Evolutionary conservation across 2,888 invertebrate genomes (phyloP).

Genomic region (Rhodophaea formosa): DNA sequence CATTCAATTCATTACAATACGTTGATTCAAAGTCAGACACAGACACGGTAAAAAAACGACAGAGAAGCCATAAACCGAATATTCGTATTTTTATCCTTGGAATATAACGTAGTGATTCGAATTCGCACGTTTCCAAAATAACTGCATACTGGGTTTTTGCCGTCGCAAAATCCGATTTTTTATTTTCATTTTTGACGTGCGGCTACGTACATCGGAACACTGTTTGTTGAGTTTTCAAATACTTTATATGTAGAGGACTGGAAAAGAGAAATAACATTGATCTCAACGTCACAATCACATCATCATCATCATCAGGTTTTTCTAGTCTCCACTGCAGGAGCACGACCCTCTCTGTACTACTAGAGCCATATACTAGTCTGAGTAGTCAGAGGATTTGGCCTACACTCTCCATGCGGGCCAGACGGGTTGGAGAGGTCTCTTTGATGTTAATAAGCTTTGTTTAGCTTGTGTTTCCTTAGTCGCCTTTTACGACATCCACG

Average conservation of each 20-base stretch:
- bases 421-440: too few species aligned
- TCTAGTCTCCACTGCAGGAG: too few species aligned
- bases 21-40: not conserved
- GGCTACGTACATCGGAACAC: not conserved
- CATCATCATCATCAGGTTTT: too few species aligned
- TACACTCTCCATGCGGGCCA: too few species aligned
- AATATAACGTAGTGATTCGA: conserved; percentile 4
- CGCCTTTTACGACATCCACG: too few species aligned
- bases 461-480: too few species aligned
- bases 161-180: not conserved
- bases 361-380: too few species aligned
- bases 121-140: conserved; percentile 3
- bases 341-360: too few species aligned
- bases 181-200: not conserved
- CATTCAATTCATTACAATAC: not conserved
- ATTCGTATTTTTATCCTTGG: conserved; percentile 1
- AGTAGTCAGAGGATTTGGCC: too few species aligned
- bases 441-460: too few species aligned
- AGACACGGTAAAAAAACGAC: not conserved
- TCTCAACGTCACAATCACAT: too few species aligned
- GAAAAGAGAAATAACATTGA: too few species aligned
- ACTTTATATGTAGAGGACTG: not conserved
- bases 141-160: conserved; percentile 2
- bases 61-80: not conserved
- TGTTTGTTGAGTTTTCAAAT: not conserved